Conservation (phyloP, 2,797 vertebrate species). For the Helostoma temminkii region DNA sequence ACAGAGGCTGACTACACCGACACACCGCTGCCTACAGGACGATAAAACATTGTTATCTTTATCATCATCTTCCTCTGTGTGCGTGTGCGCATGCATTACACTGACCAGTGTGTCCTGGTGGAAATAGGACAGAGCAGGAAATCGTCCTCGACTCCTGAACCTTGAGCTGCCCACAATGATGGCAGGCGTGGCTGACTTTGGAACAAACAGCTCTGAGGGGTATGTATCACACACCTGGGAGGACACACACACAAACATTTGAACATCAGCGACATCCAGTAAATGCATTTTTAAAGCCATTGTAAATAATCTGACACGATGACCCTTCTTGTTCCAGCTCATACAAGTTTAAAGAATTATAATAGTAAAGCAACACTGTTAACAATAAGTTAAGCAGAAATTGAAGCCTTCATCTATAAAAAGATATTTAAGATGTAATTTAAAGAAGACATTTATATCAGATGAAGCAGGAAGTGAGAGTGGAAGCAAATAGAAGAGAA, state of each 20-base stretch:
- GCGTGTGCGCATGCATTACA: constrained; percentile 15
- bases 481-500: too few species aligned
- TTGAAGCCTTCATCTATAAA: too few species aligned
- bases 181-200: constrained; percentile 89
- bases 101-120: constrained; percentile 91
- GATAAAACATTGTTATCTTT: neutral
- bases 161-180: constrained; percentile 92
- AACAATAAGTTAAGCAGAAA: too few species aligned
- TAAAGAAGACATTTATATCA: too few species aligned
- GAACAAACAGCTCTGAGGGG: constrained; percentile 91
- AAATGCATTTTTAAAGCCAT: too few species aligned
- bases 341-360: too few species aligned
- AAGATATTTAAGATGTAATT: too few species aligned
- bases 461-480: too few species aligned
- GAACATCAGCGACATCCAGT: too few species aligned
- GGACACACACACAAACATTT: neutral
- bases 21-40: constrained; percentile 90
- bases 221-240: constrained; percentile 93
- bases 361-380: too few species aligned
- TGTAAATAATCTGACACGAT: too few species aligned
- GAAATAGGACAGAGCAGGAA: constrained; percentile 93
- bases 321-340: too few species aligned
- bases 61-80: neutral
- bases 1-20: constrained; percentile 95
- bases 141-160: constrained; percentile 94